Conservation (phyloP, 2,888 invertebrate genomes). For the Nebria salina region DNA sequence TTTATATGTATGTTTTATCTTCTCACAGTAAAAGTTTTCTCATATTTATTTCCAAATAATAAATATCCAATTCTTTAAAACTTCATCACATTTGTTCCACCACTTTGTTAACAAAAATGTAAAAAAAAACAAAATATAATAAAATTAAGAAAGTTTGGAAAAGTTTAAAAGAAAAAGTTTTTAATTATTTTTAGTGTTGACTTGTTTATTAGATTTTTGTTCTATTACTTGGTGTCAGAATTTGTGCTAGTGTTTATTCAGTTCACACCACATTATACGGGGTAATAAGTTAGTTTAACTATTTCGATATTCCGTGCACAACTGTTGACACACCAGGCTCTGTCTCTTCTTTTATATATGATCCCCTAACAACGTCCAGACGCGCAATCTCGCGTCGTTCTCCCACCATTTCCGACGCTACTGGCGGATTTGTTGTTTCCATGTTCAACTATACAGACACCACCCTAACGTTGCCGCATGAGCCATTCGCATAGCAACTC, state of each 20-base stretch:
- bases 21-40: neutral
- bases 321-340: constrained; percentile 42
- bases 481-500: constrained; percentile 26
- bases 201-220: no score
- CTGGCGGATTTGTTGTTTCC: constrained; percentile 14
- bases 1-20: neutral
- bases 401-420: constrained; percentile 17
- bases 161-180: neutral
- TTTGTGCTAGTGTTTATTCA: neutral
- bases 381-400: constrained; percentile 35
- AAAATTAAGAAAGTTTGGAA: neutral
- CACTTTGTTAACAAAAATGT: neutral
- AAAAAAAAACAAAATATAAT: neutral
- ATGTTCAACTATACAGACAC: constrained; percentile 13
- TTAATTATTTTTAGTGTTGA: neutral
- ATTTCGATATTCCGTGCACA: constrained; percentile 27
- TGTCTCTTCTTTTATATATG: constrained; percentile 38
- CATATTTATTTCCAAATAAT: neutral
- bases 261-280: neutral
- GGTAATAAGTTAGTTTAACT: constrained; percentile 14
- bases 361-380: constrained; percentile 33
- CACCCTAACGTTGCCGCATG: constrained; percentile 31
- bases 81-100: neutral
- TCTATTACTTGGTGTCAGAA: neutral
- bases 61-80: neutral